Percentiles rank a stretch among this genome's conserved stretches.
Conservation (phyloP, 2,888 invertebrate species). For the Steinernema scapterisci region DNA sequence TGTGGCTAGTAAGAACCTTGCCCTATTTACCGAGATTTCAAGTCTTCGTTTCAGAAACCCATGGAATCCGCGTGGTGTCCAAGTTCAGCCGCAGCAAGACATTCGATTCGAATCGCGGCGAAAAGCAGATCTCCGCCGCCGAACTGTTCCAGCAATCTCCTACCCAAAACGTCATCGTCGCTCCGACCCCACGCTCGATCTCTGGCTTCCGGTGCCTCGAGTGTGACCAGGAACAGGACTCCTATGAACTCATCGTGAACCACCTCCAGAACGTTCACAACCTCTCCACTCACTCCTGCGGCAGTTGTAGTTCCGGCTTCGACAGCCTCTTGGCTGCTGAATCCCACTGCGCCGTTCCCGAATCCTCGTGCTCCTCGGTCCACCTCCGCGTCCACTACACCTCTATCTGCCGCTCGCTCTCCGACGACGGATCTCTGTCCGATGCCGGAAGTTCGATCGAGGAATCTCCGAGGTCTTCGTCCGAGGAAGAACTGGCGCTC, state of each 20-base stretch:
- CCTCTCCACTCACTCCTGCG: constrained; percentile 57
- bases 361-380: not conserved
- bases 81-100: constrained; percentile 67
- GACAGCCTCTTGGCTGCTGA: constrained; percentile 52
- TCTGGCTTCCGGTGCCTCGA: constrained; percentile 48
- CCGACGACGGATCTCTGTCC: not conserved
- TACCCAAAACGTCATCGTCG: constrained; percentile 1
- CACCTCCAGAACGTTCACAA: constrained; percentile 54
- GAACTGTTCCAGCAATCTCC: not conserved
- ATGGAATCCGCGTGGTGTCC: constrained; percentile 68
- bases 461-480: constrained; percentile 4
- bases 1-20: constrained; percentile 67
- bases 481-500: not conserved
- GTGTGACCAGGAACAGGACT: constrained; percentile 55
- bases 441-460: constrained; percentile 10
- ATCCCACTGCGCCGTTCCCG: constrained; percentile 44
- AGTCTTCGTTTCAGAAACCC: constrained; percentile 66
- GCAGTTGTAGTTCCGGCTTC: constrained; percentile 49
- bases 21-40: not conserved
- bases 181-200: constrained; percentile 34
- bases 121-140: not conserved
- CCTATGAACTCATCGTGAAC: constrained; percentile 48
- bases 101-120: constrained; percentile 52
- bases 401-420: constrained; percentile 34
- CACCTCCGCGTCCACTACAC: constrained; percentile 29